Base-by-base conservation (phyloP, 2,797 vertebrate genomes). In the Chelmon rostratus region DNA sequence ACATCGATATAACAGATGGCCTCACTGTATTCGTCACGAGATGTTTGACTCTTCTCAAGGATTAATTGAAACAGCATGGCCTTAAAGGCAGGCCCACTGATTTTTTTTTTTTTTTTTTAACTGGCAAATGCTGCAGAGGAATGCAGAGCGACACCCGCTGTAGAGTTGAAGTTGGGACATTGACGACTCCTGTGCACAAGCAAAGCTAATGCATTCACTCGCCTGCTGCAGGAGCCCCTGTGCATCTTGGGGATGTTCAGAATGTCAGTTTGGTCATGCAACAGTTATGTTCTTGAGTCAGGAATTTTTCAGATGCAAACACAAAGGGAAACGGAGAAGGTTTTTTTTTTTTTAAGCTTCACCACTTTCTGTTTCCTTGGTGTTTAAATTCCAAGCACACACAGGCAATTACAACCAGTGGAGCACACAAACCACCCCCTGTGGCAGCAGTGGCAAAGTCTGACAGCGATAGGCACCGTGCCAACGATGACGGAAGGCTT, bases 381-480 rank as follows among this genome's bases (percentile, higher is more conserved):
- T 79, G 73, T 84, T 84, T 78, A 62, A 87, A 76, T 76, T 81
- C 73, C 59, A 68, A 84, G 54, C 80, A 78, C 82, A 84, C 83
- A 64, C 46, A 53, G 71, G 85, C 79, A 82, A 86, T 85, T 91
- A 85, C 79, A 87, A 76, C 66, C 83, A 86, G 63, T 46, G 74
- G 68, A 85, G 84, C 84, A 83, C 82, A 38, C 78, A 78, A 86
- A 86, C 76, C 85, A 73, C 59, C 76, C 76, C 81, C 73, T 65
- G 65, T 89, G 89, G 83, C 89, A 88, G 78, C 75, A 71, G 83
- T 90, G 86, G 84, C 91, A 91, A 89, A 92, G 91, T 93, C 90
- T 92, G 88, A 89, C 85, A 88, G 80, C 50, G 92, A 95, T 95
- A 95, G 93, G 93, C 91, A 46, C 6, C 0, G 9, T 47, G 93